Conservation (phyloP, 2,797 vertebrate species). For the Argyrosomus regius region DNA sequence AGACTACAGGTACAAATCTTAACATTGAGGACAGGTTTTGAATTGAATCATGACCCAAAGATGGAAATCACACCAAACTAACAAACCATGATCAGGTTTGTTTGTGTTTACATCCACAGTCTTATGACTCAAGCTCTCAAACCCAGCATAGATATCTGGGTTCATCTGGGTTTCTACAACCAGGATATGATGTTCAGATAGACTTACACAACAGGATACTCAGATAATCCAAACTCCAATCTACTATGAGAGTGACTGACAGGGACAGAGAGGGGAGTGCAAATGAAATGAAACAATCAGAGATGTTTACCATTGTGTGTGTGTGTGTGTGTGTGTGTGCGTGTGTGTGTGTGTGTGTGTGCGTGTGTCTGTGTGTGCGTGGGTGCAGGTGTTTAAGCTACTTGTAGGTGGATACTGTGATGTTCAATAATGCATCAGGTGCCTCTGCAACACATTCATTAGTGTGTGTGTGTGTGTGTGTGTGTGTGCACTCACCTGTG, state of each 20-base stretch:
- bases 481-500: slow-evolving; percentile 89
- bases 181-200: background rate
- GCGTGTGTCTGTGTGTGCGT: slow-evolving; percentile 27
- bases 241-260: slow-evolving; percentile 1
- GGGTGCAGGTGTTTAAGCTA: slow-evolving; percentile 51
- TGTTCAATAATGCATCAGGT: slow-evolving; percentile 78
- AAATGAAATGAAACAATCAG: slow-evolving; percentile 13
- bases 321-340: slow-evolving; percentile 28
- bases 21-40: background rate
- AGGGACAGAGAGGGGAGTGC: background rate
- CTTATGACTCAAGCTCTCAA: background rate
- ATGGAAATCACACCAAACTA: background rate
- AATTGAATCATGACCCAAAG: background rate
- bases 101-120: background rate
- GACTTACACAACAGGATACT: background rate
- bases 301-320: slow-evolving; percentile 41
- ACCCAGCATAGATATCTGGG: background rate
- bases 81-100: background rate
- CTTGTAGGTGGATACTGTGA: slow-evolving; percentile 60
- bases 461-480: slow-evolving; percentile 23
- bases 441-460: slow-evolving; percentile 61
- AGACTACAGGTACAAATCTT: background rate
- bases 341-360: slow-evolving; percentile 30
- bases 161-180: slow-evolving; percentile 7
- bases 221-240: slow-evolving; percentile 4